Base-by-base conservation (phyloP, 2,113 vertebrate genomes). In the Osmerus mordax region DNA sequence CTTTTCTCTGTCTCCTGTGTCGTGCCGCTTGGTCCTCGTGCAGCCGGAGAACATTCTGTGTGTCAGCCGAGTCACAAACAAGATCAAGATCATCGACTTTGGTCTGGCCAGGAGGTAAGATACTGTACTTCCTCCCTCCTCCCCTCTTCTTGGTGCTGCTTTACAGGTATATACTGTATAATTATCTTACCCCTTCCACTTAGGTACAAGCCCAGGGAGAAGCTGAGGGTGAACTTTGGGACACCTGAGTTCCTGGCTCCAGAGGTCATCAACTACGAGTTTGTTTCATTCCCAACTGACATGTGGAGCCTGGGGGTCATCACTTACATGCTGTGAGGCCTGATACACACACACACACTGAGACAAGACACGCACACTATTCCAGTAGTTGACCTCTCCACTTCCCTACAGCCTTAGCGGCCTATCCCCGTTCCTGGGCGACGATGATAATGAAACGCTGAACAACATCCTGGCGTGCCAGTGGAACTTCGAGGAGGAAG, bases 301-400 rank as follows among this genome's bases (percentile, higher is more conserved):
- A 98, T 98, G 96, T 99, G 97, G 97, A 99, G 97, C 19, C 89
- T 99, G 47, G 97, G 97, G 2, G 96, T 99, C 82, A 99, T 99
- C 25, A 90, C 95, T 3, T 99, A 97, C 67, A 99, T 99, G 97
- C 92, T 99, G 97, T 99, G 88, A 96, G 97, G 90, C 82, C 58
- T 19, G 60, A 58, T 9, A 36, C 0, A 5, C 32, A 36, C 32
- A 36, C 32, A 36, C 32, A 36, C 5, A 7, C 32, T 2, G 4
- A 36, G 5, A 36, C 4, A 36, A 4, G 4, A 36, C 32, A 36
- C 32, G 6, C 5, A 36, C 32, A 36, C 29, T 32, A 3, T 32
- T 36, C 4, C 61, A 28, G 23, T 16, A 60, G 9, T 19, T 1
- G 19, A 19, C 16, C 23, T 28, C 70, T 2, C n/a, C 28, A 21